Percentiles rank a stretch among this genome's conserved stretches.
phyloP scores from a whole-genome alignment of 2,888 invertebrate species.

The Quadroppia sp. region DNA sequence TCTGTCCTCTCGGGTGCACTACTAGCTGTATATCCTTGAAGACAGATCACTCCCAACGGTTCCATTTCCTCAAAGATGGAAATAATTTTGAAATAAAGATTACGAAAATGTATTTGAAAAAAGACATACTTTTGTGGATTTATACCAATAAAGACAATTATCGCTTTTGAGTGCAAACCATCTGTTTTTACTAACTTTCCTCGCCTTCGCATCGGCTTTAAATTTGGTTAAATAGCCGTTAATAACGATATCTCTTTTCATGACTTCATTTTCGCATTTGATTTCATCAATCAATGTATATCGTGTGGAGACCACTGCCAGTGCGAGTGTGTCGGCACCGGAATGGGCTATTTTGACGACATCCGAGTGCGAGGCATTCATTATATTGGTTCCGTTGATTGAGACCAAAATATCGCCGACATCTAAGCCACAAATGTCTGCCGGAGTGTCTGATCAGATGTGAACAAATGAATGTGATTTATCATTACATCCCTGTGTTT shows the following conservation, averaged over 20 bases:
- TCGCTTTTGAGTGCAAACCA: slow-evolving; percentile 88
- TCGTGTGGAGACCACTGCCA: slow-evolving; percentile 39
- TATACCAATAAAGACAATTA: slow-evolving; percentile 91
- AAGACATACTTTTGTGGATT: slow-evolving; percentile 72
- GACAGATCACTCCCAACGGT: slow-evolving; percentile 84
- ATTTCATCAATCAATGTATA: neutral
- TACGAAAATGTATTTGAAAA: neutral
- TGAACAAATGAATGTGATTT: slow-evolving; percentile 38
- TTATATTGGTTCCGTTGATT: slow-evolving; percentile 82
- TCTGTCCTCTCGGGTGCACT: slow-evolving; percentile 58
- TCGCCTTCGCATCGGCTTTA: neutral
- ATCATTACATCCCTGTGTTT: no score
- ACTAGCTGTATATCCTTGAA: slow-evolving; percentile 72
- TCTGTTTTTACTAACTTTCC: slow-evolving; percentile 67
- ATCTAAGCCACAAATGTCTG: slow-evolving; percentile 83
- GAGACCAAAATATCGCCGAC: slow-evolving; percentile 90
- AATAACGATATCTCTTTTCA: slow-evolving; percentile 17
- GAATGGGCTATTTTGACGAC: slow-evolving; percentile 87
- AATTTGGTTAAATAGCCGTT: slow-evolving; percentile 40
- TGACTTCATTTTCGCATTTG: neutral
- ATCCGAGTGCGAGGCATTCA: slow-evolving; percentile 88
- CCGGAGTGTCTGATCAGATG: slow-evolving; percentile 66
- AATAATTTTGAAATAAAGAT: neutral
- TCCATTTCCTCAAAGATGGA: slow-evolving; percentile 49
- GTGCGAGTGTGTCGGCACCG: slow-evolving; percentile 54